Base-by-base conservation (phyloP, 2,797 vertebrate genomes). In the Lagocephalus sceleratus region DNA sequence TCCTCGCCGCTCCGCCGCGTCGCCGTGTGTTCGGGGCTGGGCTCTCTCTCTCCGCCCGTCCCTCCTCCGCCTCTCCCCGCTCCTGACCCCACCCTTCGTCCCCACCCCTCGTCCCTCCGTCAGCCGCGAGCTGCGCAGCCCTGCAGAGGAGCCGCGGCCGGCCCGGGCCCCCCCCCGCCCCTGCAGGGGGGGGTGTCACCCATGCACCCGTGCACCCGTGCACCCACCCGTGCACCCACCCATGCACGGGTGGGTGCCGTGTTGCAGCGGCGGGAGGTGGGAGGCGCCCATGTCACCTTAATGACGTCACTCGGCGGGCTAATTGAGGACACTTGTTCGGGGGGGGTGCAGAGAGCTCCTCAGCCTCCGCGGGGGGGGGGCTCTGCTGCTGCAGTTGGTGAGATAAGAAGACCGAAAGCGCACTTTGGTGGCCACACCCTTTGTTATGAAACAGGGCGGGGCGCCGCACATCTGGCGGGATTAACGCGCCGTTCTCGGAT, bases 71-170 rank as follows among this genome's bases (percentile, higher is more conserved):
- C 89, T 91, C 91, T 92, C 92, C 91, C 90, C 85, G 89, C 83
- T 83, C 87, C 87, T 93, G 92, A 92, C 93, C 93, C 93, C 94
- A 94, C 93, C 94, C 94, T 92, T 89, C 90, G 88, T 91, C 93
- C 89, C 94, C 94, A 94, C 94, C 94, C 92, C 92, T 92, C 90
- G 84, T 87, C 90, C 85, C 78, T 68, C 81, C 73, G 85, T 82
- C 81, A 81, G 77, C 76, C 83, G 78, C 71, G 60, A 79, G 79
- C 77, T 75, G 70, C 77, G 83, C 84, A 79, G 75, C 72, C 69
- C 73, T 78, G 82, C 76, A 66, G 77, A 75, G 74, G 52, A 71
- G 68, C 76, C 40, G n/a, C n/a, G n/a, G n/a, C n/a, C n/a, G n/a
- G n/a, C n/a, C n/a, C n/a, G n/a, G n/a, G n/a, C n/a, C n/a, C n/a